A percentile compares a stretch with the other conserved stretches of the same genome.
Evolutionary conservation across 2,113 vertebrate genomes (phyloP).

Genomic region (Anarrhichthys ocellatus): DNA sequence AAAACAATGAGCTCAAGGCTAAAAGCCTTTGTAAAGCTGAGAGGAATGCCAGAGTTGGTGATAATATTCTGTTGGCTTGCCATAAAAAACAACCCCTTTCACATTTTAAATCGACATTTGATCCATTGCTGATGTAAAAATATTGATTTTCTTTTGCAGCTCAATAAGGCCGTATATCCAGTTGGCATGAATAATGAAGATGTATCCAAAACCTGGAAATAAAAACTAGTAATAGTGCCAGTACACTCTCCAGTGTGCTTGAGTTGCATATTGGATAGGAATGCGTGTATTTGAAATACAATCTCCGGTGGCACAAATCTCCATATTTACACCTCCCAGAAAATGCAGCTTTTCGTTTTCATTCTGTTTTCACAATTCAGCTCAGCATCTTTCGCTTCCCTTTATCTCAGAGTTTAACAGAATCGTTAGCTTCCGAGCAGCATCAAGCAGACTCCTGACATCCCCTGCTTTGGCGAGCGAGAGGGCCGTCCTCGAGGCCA

Average conservation of each 20-base stretch:
- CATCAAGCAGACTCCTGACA: slow-evolving; percentile 12
- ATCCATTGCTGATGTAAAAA: neutral
- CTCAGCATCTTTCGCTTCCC: neutral
- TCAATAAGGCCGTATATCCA: neutral
- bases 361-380: slow-evolving; percentile 27
- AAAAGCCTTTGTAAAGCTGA: neutral
- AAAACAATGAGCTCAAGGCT: neutral
- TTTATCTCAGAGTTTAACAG: slow-evolving; percentile 16
- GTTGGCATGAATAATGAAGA: neutral
- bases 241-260: neutral
- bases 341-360: slow-evolving; percentile 19
- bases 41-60: neutral
- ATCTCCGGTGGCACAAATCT: slow-evolving; percentile 28
- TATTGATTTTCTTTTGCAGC: neutral
- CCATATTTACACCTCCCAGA: slow-evolving; percentile 23
- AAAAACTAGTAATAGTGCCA: neutral
- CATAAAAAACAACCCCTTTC: neutral
- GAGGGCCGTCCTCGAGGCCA: slow-evolving; percentile 2
- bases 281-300: slow-evolving; percentile 11
- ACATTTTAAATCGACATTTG: neutral
- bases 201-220: slow-evolving; percentile 2
- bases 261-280: slow-evolving; percentile 19
- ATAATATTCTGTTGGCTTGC: neutral
- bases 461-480: slow-evolving; percentile 2
- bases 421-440: slow-evolving; percentile 5